Evolutionary conservation across 2,888 invertebrate species (phyloP), one percentile per base, ranked within the genome.

Genomic region (Acanthopleura granulata): DNA sequence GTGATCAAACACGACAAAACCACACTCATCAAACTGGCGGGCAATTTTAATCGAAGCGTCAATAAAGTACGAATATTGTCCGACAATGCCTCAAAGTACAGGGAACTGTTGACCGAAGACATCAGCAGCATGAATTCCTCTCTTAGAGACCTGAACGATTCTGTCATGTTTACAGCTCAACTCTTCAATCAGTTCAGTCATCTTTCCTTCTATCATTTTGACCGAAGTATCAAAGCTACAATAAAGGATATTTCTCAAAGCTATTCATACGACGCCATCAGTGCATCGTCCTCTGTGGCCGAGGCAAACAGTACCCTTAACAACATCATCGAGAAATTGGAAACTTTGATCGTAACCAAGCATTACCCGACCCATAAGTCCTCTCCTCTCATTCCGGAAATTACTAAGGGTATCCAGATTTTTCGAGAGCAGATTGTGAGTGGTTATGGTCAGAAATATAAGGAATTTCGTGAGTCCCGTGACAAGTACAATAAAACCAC

Each of bases 401-500:
- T 71, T 49, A 49, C 40, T 4, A 71, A 71, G n/a, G 71, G 71
- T 18, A 49, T 71, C 9, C 16, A 49, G 50, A 40, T 15, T 49
- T 71, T 71, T 18, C 16, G 71, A 25, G 50, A 40, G 27, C 71
- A 71, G 22, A 71, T 71, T 49, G 71, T 71, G 1, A 49, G 18
- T 27, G 71, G 71, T 22, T 71, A 71, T 71, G 71, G 49, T 16
- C 71, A 71, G 25, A 71, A 71, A 40, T 71, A 71, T 27, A 16
- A 49, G n/a, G 71, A 71, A 71, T 71, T 71, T 25, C 18, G 50
- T 15, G 71, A 49, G 22, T 40, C 50, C 1, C 40, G 50, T 14
- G 22, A 16, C 15, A 40, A 71, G 25, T 71, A 71, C 25, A 71
- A 71, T 49, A 40, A 71, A 71, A 71, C 71, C n/a, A 71, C 71